phyloP scores from a whole-genome alignment of 1,140 invertebrate species.

The Trachymyrmex septentrionalis region DNA sequence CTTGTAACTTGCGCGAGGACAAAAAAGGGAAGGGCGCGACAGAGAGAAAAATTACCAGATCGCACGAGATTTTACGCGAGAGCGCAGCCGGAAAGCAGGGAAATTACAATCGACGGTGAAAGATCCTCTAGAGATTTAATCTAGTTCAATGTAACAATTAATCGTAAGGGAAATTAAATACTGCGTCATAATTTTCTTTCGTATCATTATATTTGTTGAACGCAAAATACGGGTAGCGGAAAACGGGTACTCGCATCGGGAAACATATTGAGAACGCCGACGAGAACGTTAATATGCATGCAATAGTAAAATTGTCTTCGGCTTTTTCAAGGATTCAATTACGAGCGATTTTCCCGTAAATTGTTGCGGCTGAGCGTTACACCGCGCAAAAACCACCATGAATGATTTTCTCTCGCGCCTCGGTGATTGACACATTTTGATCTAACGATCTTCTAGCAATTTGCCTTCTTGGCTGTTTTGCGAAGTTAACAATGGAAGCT shows the following conservation, averaged over 20 bases:
- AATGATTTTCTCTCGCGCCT: background rate
- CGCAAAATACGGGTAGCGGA: background rate
- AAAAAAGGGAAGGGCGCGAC: slow-evolving; percentile 20
- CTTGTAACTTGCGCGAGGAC: background rate
- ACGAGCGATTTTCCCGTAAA: slow-evolving; percentile 1
- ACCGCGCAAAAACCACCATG: background rate
- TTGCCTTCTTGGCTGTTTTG: background rate
- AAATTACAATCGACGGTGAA: slow-evolving; percentile 11
- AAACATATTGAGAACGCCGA: background rate
- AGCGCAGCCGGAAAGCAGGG: background rate
- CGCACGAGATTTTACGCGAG: slow-evolving; percentile 39
- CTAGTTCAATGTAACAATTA: slow-evolving; percentile 23
- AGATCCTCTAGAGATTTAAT: background rate
- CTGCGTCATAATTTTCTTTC: background rate
- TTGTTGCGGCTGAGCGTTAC: background rate
- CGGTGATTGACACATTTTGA: slow-evolving; percentile 11
- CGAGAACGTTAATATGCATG: background rate
- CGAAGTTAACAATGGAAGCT: background rate
- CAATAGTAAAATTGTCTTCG: slow-evolving; percentile 29
- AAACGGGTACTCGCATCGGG: background rate
- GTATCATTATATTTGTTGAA: background rate
- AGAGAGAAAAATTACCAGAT: slow-evolving; percentile 57
- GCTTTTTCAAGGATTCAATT: slow-evolving; percentile 22
- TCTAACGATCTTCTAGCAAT: background rate
- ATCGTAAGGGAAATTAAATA: background rate